Percentiles rank a stretch among this genome's conserved stretches.
Conservation (phyloP, 35 echinoderm and acorn worm genomes). For the Chiridota heheva region DNA sequence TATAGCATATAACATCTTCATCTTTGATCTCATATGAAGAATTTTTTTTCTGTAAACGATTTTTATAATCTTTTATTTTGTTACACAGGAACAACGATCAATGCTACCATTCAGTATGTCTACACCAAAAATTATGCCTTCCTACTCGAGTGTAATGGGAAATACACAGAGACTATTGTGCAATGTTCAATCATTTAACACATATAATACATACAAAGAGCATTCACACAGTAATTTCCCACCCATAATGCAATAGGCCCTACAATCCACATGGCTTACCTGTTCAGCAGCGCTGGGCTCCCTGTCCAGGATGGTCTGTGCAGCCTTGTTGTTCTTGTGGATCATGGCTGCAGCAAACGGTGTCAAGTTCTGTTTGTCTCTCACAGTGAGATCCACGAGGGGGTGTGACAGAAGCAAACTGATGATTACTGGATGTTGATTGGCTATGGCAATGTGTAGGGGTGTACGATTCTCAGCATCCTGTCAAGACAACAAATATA, state of each 20-base stretch:
- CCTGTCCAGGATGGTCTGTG: constrained; percentile 87
- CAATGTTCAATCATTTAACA: too few species aligned
- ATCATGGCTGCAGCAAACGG: constrained; percentile 98
- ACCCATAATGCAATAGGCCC: not conserved
- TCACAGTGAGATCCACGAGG: constrained; percentile 80
- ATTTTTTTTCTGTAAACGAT: too few species aligned
- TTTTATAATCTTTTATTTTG: too few species aligned
- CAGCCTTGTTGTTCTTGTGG: constrained; percentile 96
- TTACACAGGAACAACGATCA: too few species aligned
- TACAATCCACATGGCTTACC: constrained; percentile 18
- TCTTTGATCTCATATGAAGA: too few species aligned
- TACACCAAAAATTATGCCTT: too few species aligned
- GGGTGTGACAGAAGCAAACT: constrained; percentile 93
- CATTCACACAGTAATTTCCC: not conserved
- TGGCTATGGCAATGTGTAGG: constrained; percentile 90
- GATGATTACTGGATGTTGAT: constrained; percentile 93
- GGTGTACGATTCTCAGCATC: constrained; percentile 87
- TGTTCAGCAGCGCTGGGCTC: constrained; percentile 93
- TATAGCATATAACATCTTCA: too few species aligned
- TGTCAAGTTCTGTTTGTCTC: constrained; percentile 82
- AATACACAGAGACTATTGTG: too few species aligned
- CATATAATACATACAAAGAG: too few species aligned
- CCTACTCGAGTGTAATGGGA: too few species aligned
- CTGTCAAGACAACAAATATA: constrained; percentile 43
- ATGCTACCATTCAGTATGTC: too few species aligned